A percentile compares a stretch with the other conserved stretches of the same genome.
These are phyloP conservation scores for Nematopogon swammerdamellus DNA, from an alignment of 2,888 invertebrate species.

Conservation along the genomic window DNA sequence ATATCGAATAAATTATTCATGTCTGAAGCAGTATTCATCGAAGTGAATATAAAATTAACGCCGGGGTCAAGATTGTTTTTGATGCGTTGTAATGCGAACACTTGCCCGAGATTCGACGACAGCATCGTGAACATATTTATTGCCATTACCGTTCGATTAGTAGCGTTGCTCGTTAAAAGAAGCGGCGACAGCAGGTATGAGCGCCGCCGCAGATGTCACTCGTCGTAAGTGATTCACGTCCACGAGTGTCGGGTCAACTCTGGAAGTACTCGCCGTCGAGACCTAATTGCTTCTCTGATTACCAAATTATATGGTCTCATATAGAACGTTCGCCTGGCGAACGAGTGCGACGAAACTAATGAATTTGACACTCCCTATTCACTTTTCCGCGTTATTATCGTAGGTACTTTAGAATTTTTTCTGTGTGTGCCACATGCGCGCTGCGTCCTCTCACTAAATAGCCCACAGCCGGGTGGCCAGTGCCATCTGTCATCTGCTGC, in stretches of 20 bases:
- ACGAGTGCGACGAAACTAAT: neutral
- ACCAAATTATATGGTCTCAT: neutral
- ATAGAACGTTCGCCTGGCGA: neutral
- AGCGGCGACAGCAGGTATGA: too few relatives aligned
- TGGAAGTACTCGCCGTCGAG: too few relatives aligned
- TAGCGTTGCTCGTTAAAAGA: too few relatives aligned
- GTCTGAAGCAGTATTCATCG: too few relatives aligned
- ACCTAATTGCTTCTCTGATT: too few relatives aligned
- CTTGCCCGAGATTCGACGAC: neutral
- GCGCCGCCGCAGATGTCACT: too few relatives aligned
- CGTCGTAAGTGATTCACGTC: too few relatives aligned
- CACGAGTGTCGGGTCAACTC: too few relatives aligned
- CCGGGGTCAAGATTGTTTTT: neutral
- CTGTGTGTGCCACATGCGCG: neutral
- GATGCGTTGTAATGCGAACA: neutral
- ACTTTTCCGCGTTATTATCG: neutral
- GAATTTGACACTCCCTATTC: neutral
- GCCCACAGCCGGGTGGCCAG: neutral
- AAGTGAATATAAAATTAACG: too few relatives aligned
- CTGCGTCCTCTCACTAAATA: neutral
- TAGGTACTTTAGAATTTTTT: neutral
- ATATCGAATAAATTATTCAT: too few relatives aligned
- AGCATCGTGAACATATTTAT: neutral
- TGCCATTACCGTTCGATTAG: too few relatives aligned
- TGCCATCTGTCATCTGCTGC: slow-evolving; percentile 44